Evolutionary conservation across 2,888 invertebrate species (phyloP).

Genomic region (Lasius platythorax): DNA sequence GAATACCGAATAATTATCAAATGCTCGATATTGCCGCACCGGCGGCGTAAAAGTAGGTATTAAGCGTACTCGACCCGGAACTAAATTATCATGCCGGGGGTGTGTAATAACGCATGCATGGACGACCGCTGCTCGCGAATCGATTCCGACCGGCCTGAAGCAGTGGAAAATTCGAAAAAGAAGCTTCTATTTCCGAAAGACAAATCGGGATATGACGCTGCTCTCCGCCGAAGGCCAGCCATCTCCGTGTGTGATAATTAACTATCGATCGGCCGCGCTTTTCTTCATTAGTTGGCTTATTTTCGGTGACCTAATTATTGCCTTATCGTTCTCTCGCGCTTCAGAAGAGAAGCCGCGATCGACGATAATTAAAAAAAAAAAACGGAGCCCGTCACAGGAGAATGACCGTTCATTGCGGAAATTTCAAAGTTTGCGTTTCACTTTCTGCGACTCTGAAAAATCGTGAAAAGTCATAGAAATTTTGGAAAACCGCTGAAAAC

Average conservation of each 20-base stretch:
- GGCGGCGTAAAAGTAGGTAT: slow-evolving; percentile 65
- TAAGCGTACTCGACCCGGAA: slow-evolving; percentile 57
- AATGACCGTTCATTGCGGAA: not conserved
- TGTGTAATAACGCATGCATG: slow-evolving; percentile 63
- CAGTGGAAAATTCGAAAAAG: slow-evolving; percentile 34
- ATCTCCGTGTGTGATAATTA: slow-evolving; percentile 40
- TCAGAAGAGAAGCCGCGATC: not conserved
- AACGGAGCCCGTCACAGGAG: not conserved
- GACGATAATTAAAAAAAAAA: not conserved
- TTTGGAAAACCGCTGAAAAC: not conserved
- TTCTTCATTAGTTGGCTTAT: slow-evolving; percentile 33
- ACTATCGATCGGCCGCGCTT: slow-evolving; percentile 38
- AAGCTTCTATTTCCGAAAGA: slow-evolving; percentile 44
- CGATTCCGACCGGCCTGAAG: slow-evolving; percentile 61
- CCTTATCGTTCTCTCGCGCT: slow-evolving; percentile 19
- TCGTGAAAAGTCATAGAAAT: not conserved
- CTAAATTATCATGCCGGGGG: slow-evolving; percentile 64
- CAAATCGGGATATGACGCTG: slow-evolving; percentile 42
- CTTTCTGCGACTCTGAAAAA: not conserved
- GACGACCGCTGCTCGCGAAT: slow-evolving; percentile 49
- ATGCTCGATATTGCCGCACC: slow-evolving; percentile 61
- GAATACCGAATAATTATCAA: slow-evolving; percentile 74
- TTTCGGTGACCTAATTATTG: slow-evolving; percentile 48
- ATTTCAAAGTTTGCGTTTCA: not conserved
- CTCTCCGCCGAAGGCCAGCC: not conserved